These are phyloP conservation scores for Gallinago solitaria DNA, from an alignment of 2,797 vertebrate genomes.

Conservation along the genomic window DNA sequence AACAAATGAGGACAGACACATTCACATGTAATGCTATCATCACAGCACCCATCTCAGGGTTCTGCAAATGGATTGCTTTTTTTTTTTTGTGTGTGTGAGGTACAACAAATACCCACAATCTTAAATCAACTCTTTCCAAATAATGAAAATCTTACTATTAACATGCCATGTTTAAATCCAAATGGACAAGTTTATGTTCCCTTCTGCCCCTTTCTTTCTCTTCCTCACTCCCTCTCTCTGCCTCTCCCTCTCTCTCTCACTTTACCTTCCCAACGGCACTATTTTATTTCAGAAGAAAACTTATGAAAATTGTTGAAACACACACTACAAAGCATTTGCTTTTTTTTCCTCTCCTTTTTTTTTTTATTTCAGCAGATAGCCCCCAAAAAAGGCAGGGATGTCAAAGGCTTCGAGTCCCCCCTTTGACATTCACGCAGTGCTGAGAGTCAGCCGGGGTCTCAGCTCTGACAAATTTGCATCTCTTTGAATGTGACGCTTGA, in stretches of 20 bases:
- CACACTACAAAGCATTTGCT: constrained; percentile 78
- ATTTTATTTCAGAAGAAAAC: constrained; percentile 83
- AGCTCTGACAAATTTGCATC: constrained; percentile 95
- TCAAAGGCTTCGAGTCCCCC: constrained; percentile 86
- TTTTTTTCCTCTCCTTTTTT: constrained; percentile 10
- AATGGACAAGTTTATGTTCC: constrained; percentile 42
- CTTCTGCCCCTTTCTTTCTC: constrained; percentile 54
- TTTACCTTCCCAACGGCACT: constrained; percentile 77
- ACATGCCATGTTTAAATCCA: neutral
- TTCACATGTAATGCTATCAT: neutral
- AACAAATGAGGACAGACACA: constrained; percentile 10
- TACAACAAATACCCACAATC: neutral
- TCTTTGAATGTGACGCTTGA: constrained; percentile 97
- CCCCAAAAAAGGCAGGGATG: constrained; percentile 81
- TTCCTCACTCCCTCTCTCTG: constrained; percentile 31
- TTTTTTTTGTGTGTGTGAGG: neutral
- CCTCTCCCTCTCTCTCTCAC: constrained; percentile 55
- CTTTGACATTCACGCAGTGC: constrained; percentile 91
- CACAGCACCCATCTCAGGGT: neutral
- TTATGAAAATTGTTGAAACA: constrained; percentile 85
- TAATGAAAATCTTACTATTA: constrained; percentile 9
- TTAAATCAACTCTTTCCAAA: constrained; percentile 49
- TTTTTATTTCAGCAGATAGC: constrained; percentile 74
- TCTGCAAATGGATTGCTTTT: neutral
- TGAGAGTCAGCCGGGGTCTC: constrained; percentile 90